Evolutionary conservation across 2,888 invertebrate species (phyloP), one percentile per base, ranked within the genome.

Genomic region (Dinocampus coccinellae): DNA sequence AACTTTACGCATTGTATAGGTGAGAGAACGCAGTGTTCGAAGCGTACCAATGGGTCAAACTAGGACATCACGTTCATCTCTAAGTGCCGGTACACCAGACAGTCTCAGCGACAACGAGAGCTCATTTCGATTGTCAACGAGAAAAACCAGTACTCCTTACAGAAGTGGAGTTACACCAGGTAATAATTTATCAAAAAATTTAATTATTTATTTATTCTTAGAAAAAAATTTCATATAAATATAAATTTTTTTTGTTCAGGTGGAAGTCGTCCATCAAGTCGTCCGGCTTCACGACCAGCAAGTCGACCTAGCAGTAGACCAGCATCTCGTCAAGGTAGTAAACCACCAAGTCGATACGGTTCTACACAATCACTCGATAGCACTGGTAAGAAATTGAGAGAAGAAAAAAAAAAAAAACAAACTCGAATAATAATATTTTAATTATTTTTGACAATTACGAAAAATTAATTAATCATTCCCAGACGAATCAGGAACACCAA

Each of bases 311-410:
- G 93, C 73, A 96, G 96, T 72, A 91, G 96, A 81, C 94, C 96
- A 57, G 93, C 94, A 36, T 95, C 96, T 78, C 91, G 97, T 79
- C 92, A 94, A 73, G 95, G 96, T 74, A 96, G 96, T 75, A 96
- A 97, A 88, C 97, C 97, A 76, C 95, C 97, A 24, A 97, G 97
- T 79, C 92, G 97, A 80, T 96, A 97, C 84, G 97, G 97, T 78
- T 97, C 97, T 58, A 97, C 95, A 84, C 91, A 96, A 74, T 97
- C 97, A 57, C 89, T 97, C 78, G 96, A 96, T 87, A 95, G 95
- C 86, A 95, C 95, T 87, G 95, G 95, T 95, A 88, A 77, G 71
- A 75, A 63, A 16, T 24, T 3, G 4, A 0, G 36, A 36, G 11
- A 7, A 36, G 4, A 16, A 68, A 60, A 64, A 68, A 65, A 34